Conservation (phyloP, 2,888 invertebrate genomes). For the Alcis repandata region DNA sequence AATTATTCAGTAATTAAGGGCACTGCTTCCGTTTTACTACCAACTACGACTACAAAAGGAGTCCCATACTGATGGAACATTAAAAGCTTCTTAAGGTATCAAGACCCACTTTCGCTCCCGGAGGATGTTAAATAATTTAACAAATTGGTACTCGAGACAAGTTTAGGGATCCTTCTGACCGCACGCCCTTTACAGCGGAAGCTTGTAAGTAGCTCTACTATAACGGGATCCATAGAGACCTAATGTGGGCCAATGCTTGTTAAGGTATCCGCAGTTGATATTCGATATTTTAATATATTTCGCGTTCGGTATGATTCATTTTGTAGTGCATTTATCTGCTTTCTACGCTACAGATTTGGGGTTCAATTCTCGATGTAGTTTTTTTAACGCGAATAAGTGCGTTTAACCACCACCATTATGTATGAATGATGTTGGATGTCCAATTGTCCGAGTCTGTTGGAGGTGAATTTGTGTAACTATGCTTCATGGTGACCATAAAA, state of each 20-base stretch:
- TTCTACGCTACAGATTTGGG: no score
- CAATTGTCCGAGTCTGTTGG: no score
- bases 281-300: constrained; percentile 3
- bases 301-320: no score
- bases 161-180: constrained; percentile 78
- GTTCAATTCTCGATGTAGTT: no score
- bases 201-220: constrained; percentile 74
- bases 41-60: constrained; percentile 29
- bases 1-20: constrained; percentile 30
- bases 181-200: constrained; percentile 80
- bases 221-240: constrained; percentile 67
- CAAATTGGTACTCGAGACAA: constrained; percentile 79
- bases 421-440: no score
- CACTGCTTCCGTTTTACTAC: constrained; percentile 18
- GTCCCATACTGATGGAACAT: constrained; percentile 54
- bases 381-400: no score
- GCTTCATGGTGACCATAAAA: no score
- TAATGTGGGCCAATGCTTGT: constrained; percentile 50
- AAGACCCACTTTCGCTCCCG: constrained; percentile 59
- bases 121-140: constrained; percentile 80
- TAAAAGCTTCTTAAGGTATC: constrained; percentile 62
- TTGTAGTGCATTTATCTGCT: no score
- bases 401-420: no score
- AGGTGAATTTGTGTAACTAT: no score
- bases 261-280: constrained; percentile 44